Conservation (phyloP, 2,113 vertebrate species). For the Callopanchax toddi region DNA sequence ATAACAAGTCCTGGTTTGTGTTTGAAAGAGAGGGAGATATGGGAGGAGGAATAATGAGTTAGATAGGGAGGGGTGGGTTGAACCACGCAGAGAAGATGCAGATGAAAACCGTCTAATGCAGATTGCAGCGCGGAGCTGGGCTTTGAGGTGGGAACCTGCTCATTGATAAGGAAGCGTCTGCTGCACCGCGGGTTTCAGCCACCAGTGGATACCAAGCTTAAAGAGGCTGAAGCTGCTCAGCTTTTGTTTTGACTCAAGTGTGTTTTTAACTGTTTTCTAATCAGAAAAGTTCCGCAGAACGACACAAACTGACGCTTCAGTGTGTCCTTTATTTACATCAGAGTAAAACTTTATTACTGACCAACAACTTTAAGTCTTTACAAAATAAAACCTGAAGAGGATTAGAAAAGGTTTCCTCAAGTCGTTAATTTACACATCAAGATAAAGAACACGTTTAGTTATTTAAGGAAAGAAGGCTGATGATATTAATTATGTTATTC, state of each 20-base stretch:
- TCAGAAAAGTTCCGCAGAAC: not conserved
- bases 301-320: no score
- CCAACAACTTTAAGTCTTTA: no score
- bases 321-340: no score
- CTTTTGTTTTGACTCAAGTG: not conserved
- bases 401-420: no score
- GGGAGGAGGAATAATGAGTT: conserved; percentile 24
- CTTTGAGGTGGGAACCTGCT: conserved; percentile 32
- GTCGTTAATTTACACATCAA: no score
- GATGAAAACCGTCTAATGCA: conserved; percentile 26
- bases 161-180: conserved; percentile 12
- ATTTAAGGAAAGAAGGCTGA: no score
- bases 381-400: no score
- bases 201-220: not conserved
- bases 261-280: not conserved
- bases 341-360: no score
- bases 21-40: conserved; percentile 7
- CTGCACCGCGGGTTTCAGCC: conserved; percentile 14
- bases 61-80: not conserved
- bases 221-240: not conserved
- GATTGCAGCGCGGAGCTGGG: conserved; percentile 7
- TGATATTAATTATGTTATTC: no score
- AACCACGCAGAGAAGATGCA: conserved; percentile 7
- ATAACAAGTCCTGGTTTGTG: conserved; percentile 22
- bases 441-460: no score